Evolutionary conservation across 92 coral and sea anemone species (phyloP).

Genomic region (Micromussa lordhowensis): DNA sequence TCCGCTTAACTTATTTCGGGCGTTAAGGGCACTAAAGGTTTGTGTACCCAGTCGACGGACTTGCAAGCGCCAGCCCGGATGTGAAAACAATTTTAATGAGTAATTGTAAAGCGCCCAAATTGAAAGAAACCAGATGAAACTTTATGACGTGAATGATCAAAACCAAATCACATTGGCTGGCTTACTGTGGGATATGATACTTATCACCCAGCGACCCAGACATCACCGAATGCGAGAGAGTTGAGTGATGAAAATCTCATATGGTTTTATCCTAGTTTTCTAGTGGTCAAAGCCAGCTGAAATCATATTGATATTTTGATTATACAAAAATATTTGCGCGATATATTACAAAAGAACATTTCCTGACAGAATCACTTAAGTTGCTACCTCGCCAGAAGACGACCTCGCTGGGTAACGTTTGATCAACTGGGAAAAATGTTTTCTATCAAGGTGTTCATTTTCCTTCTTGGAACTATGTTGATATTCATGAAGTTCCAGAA

Average conservation of each 20-base stretch:
- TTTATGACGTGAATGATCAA: slow-evolving; percentile 20
- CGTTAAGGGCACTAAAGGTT: background rate
- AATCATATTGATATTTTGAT: slow-evolving; percentile 30
- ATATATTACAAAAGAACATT: slow-evolving; percentile 10
- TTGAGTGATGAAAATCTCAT: slow-evolving; percentile 21
- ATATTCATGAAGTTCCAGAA: slow-evolving; percentile 10
- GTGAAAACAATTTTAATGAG: background rate
- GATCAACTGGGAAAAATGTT: slow-evolving; percentile 7
- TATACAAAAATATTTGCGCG: slow-evolving; percentile 7
- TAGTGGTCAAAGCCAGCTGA: slow-evolving; percentile 45
- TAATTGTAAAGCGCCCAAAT: slow-evolving; percentile 1
- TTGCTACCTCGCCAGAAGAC: background rate
- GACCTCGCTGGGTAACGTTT: background rate
- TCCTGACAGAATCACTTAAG: slow-evolving; percentile 1
- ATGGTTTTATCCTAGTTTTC: slow-evolving; percentile 5
- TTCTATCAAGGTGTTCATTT: slow-evolving; percentile 20
- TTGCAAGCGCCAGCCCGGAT: background rate
- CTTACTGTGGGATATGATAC: slow-evolving; percentile 30
- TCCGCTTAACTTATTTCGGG: background rate
- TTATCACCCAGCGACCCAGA: slow-evolving; percentile 33
- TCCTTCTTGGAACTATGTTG: slow-evolving; percentile 8
- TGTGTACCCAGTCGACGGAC: background rate
- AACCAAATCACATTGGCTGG: slow-evolving; percentile 40
- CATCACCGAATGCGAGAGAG: background rate
- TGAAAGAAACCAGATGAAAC: slow-evolving; percentile 6